These are phyloP conservation scores for Polylopha cassiicola DNA, from an alignment of 2,888 invertebrate genomes.

Conservation along the genomic window DNA sequence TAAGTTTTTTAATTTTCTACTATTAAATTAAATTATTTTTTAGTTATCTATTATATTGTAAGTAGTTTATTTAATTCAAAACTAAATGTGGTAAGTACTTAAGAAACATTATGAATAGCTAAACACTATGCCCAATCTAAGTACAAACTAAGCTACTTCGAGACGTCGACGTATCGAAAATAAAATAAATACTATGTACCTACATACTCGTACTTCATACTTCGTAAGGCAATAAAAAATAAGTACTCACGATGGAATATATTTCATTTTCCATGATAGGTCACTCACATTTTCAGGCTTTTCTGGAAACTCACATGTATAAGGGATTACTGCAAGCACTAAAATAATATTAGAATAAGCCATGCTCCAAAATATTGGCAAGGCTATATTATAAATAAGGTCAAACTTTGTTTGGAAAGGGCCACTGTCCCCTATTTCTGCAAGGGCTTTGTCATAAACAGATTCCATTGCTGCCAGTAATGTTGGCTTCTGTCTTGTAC, in stretches of 20 bases:
- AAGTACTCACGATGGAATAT: conserved; percentile 46
- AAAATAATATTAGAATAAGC: conserved; percentile 60
- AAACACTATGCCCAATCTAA: too few species aligned
- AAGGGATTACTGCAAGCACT: conserved; percentile 57
- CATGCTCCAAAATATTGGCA: conserved; percentile 52
- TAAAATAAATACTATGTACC: too few species aligned
- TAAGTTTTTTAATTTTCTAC: too few species aligned
- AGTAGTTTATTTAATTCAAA: not conserved
- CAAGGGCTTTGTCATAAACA: conserved; percentile 44
- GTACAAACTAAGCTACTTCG: too few species aligned
- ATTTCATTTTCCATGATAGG: conserved; percentile 47
- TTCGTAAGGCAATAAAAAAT: not conserved
- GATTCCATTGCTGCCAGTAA: conserved; percentile 36
- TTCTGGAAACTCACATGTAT: conserved; percentile 58
- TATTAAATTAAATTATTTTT: too few species aligned
- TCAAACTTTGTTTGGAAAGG: conserved; percentile 62
- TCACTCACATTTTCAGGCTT: conserved; percentile 44
- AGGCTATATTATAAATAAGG: conserved; percentile 53
- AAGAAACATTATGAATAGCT: too few species aligned
- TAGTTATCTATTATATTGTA: too few species aligned
- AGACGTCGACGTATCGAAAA: too few species aligned
- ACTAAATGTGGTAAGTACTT: too few species aligned
- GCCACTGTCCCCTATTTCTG: conserved; percentile 55
- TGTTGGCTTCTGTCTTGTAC: too few species aligned
- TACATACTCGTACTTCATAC: too few species aligned